These are phyloP conservation scores for Meteorus colon DNA, from an alignment of 2,888 invertebrate genomes.

Conservation along the genomic window DNA sequence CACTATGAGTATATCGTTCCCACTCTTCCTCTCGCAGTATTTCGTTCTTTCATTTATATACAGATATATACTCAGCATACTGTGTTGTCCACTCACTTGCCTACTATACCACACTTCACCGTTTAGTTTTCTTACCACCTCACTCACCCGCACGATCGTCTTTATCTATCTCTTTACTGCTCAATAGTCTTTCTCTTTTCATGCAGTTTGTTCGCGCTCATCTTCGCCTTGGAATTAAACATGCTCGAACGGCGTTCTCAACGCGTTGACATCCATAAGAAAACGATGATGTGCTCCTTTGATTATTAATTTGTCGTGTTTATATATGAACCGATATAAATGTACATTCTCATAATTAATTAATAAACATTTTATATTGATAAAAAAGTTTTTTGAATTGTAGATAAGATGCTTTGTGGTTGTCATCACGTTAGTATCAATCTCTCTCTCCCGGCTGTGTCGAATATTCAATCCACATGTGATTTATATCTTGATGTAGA, in stretches of 20 bases:
- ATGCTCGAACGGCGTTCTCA: constrained; percentile 18
- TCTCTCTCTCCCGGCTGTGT: no score
- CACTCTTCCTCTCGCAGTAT: constrained; percentile 50
- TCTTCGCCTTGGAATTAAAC: constrained; percentile 34
- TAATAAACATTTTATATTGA: neutral
- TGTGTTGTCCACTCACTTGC: constrained; percentile 41
- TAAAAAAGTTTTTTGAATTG: neutral
- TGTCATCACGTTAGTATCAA: no score
- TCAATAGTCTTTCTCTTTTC: constrained; percentile 14
- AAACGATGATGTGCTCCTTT: constrained; percentile 3
- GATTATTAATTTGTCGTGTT: constrained; percentile 18
- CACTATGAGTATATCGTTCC: constrained; percentile 60
- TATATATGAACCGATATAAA: neutral
- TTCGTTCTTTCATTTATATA: constrained; percentile 47
- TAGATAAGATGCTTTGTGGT: no score
- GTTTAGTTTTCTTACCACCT: constrained; percentile 40
- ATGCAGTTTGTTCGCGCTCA: constrained; percentile 15
- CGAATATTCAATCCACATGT: no score
- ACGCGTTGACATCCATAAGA: constrained; percentile 17
- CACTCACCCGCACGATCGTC: neutral
- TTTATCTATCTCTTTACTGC: neutral
- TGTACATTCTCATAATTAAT: neutral
- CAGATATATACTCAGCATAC: constrained; percentile 48
- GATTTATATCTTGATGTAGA: no score
- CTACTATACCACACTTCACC: constrained; percentile 35